Evolutionary conservation across 1,140 invertebrate species (phyloP), one percentile per base, ranked within the genome.

Genomic region (Druon quercuslanigerum): DNA sequence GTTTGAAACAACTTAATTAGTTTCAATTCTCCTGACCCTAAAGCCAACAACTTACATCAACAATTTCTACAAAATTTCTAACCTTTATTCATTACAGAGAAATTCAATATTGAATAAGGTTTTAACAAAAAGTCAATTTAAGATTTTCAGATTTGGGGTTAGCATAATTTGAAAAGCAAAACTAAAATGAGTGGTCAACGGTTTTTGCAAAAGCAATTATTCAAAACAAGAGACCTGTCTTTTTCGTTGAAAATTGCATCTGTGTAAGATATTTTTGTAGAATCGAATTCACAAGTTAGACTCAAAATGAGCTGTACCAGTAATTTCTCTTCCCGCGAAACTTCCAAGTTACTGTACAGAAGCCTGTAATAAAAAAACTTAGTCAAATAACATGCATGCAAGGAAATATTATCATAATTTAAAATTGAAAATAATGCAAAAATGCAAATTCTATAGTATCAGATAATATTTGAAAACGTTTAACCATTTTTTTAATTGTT

Each of bases 271-370:
- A 84, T 57, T 73, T 84, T 83, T 79, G 46, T 71, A 57, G 77
- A 60, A 6, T 66, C 20, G 50, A 82, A 84, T 17, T 80, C 71
- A 50, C 66, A 78, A 76, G 81, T 82, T 75, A 82, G 66, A 74
- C 77, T 85, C 75, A 83, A 77, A 79, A 90, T 79, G 19, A 86
- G 71, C 76, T 88, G 66, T 57, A 90, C 83, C 51, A 90, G 74
- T 66, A 85, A 77, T 16, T 80, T 70, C 74, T 91, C 88, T 80
- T 89, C 84, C 70, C 80, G 74, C 9, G 78, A 79, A 13, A 88
- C 74, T 73, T 91, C 86, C 79, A 86, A 85, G 76, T 90, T 89
- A 77, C 77, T 87, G 46, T 91, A 90, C 51, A 91, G 81, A 78
- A 88, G 86, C 74, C 90, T 91, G 85, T 19, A 90, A 89, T 75